Evolutionary conservation across 2,113 vertebrate species (phyloP).

Genomic region (Ochotona curzoniae): DNA sequence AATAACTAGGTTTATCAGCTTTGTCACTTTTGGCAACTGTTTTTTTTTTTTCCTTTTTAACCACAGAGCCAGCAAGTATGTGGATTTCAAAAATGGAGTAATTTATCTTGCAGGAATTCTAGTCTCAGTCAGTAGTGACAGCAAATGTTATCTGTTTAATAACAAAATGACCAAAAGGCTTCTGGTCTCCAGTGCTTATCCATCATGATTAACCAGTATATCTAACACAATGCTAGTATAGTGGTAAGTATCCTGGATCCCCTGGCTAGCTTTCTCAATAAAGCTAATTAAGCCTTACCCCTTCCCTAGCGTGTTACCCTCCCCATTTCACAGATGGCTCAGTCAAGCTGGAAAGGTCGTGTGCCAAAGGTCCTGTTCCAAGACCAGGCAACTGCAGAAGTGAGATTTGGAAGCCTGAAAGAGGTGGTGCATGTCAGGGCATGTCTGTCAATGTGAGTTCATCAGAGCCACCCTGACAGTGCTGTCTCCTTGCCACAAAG

Average conservation of each 20-base stretch:
- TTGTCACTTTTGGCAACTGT: neutral
- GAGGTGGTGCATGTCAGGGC: neutral
- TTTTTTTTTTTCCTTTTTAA: neutral
- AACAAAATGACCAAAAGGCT: neutral
- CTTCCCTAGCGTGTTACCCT: neutral
- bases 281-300: neutral
- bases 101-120: neutral
- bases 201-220: neutral
- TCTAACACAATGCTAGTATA: neutral
- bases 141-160: neutral
- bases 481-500: neutral
- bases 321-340: neutral
- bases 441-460: neutral
- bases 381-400: neutral
- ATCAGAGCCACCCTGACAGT: neutral
- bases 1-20: neutral
- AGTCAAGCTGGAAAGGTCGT: neutral
- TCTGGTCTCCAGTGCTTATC: neutral
- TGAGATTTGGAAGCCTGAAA: neutral
- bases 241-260: neutral
- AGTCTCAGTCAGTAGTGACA: neutral
- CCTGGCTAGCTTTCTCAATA: neutral
- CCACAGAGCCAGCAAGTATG: neutral
- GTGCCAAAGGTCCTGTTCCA: neutral
- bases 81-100: neutral